Evolutionary conservation across 2,888 invertebrate genomes (phyloP), one percentile per base, ranked within the genome.

Genomic region (Caenorhabditis sp.): DNA sequence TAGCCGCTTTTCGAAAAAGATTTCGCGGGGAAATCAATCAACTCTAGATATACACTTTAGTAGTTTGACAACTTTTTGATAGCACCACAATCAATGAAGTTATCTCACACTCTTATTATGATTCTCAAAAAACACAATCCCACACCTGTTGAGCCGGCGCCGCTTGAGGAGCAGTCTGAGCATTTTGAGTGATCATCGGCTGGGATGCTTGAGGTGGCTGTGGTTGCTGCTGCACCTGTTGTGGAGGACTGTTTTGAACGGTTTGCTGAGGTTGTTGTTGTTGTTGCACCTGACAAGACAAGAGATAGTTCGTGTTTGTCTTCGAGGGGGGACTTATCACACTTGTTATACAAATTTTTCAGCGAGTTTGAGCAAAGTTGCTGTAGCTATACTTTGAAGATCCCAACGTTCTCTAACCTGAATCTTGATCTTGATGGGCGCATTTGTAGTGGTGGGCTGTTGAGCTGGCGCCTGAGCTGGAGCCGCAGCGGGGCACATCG

Each of bases 371-470:
- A n/a, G n/a, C n/a, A n/a, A n/a, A n/a, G n/a, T n/a, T n/a, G n/a
- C n/a, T n/a, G n/a, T n/a, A n/a, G n/a, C n/a, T n/a, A n/a, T n/a
- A n/a, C n/a, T n/a, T n/a, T n/a, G n/a, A n/a, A n/a, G n/a, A n/a
- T n/a, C n/a, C n/a, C n/a, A n/a, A n/a, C n/a, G n/a, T n/a, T n/a
- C n/a, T 0, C 19, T 22, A n/a, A 75, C 77, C 70, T 80, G 69
- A 22, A 83, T 83, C 19, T 83, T 79, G 6, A 83, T 83, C 49
- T 74, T 69, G 14, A 83, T 72, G n/a, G 83, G 83, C 26, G 51
- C 35, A 0, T 59, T 58, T 0, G 79, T 79, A 12, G 69, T 74
- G 10, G 80, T 68, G 0, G 77, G 58, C 14, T 10, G 54, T 28
- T 22, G 51, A 19, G 19, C 22, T 51, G 61, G 72, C 19, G 49